Conservation (phyloP, 2,888 invertebrate species). For the Amitus sp. region DNA sequence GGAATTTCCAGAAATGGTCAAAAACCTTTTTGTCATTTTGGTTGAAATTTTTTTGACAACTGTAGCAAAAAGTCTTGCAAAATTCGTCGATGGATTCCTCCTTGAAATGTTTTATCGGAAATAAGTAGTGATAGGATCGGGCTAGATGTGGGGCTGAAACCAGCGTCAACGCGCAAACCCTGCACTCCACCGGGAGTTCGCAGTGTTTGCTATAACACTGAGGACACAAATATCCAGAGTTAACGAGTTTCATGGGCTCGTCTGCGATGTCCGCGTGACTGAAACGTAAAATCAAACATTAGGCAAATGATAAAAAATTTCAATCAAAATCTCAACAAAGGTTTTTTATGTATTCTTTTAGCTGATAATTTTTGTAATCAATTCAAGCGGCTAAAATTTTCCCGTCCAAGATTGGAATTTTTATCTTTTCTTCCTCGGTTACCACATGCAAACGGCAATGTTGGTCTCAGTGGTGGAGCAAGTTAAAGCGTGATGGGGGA, state of each 20-base stretch:
- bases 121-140: conserved; percentile 96
- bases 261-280: conserved; percentile 85
- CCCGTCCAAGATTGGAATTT: no score
- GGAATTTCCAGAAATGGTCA: no score
- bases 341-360: no score
- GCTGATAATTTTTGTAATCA: no score
- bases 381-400: no score
- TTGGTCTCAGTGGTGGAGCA: conserved; percentile 73
- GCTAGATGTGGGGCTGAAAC: conserved; percentile 98
- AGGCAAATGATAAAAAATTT: no score
- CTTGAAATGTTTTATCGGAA: conserved; percentile 87
- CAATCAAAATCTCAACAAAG: no score
- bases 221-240: conserved; percentile 88
- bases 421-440: no score
- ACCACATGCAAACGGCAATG: conserved; percentile 94
- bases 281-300: conserved; percentile 28
- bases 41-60: conserved; percentile 77
- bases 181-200: conserved; percentile 96
- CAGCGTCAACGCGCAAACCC: conserved; percentile 93
- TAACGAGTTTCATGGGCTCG: conserved; percentile 74
- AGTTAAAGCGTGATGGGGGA: conserved; percentile 81
- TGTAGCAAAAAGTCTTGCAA: conserved; percentile 74
- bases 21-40: conserved; percentile 81
- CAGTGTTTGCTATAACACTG: conserved; percentile 98
- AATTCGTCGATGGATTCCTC: conserved; percentile 74